Evolutionary conservation across 1,140 invertebrate genomes (phyloP), one percentile per base, ranked within the genome.

Genomic region (Radopholus similis): DNA sequence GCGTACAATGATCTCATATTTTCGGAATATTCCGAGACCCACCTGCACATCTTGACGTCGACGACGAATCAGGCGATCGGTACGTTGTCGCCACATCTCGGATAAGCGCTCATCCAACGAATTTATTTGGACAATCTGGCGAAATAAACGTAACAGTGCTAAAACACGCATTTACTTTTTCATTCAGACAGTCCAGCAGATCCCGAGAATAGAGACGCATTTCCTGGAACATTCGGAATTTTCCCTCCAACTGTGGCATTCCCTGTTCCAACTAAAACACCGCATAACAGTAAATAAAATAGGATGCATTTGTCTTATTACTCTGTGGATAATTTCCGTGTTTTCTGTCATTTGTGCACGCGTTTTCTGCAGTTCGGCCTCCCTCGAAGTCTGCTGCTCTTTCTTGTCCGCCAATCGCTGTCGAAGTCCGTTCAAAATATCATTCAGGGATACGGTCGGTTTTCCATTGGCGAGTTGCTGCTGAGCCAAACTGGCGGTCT

Each of bases 151-250:
- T 55, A 55, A 54, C 13, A 63, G 11, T 59, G n/a, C n/a, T 63
- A 59, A 59, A 44, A 30, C 18, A 18, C 26, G 21, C 21, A 13
- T 56, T 56, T 11, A 68, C 57, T 28, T 77, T 76, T 44, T 76
- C 74, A 60, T 76, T 75, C 18, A 76, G 28, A 57, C 74, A 76
- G 21, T 76, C 74, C 9, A 76, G 28, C 26, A 76, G 63, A 75
- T 76, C 66, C 11, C 56, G 35, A 0, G 49, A 56, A 38, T 58
- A 76, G 9, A 74, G 23, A 3, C 67, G 30, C 40, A 76, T 76
- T 53, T 76, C 72, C 40, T 76, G 74, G 35, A 71, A 76, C 53
- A 77, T 35, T 28, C 60, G 56, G 49, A 73, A 76, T 42, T 75
- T 68, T 26, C 42, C 11, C 47, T 77, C 54, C 32, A 76, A 34